Conservation (phyloP, 2,113 vertebrate genomes). For the Suncus etruscus region DNA sequence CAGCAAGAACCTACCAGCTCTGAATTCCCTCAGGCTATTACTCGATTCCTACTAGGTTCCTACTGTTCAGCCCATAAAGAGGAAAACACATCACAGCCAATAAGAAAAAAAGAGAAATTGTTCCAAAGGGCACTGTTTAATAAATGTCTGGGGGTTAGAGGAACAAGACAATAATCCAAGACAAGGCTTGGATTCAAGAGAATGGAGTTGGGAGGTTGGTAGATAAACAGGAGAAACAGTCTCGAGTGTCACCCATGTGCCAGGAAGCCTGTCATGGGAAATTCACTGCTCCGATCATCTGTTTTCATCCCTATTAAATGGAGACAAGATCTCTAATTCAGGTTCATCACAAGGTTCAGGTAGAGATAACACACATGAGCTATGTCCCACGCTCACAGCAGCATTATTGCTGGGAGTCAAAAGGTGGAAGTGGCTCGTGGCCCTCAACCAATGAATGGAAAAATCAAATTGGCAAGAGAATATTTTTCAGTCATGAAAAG, state of each 20-base stretch:
- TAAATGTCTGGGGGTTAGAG: not conserved
- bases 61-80: not conserved
- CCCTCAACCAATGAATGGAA: not conserved
- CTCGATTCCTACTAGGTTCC: conserved; percentile 22
- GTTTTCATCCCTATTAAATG: not conserved
- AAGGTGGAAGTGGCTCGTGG: not conserved
- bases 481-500: not conserved
- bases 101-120: not conserved
- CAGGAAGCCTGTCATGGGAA: not conserved
- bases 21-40: not conserved
- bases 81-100: not conserved
- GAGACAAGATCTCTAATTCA: not conserved
- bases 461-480: not conserved
- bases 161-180: not conserved
- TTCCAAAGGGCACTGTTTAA: not conserved
- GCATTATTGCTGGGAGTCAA: not conserved
- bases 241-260: not conserved
- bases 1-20: not conserved
- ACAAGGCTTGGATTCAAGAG: not conserved
- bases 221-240: rapidly evolving
- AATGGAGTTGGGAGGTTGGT: not conserved
- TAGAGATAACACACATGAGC: not conserved
- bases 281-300: not conserved
- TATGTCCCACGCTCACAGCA: not conserved
- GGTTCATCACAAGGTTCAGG: not conserved